phyloP scores from a whole-genome alignment of 2,888 invertebrate genomes.

The Onthophagus sagittarius region DNA sequence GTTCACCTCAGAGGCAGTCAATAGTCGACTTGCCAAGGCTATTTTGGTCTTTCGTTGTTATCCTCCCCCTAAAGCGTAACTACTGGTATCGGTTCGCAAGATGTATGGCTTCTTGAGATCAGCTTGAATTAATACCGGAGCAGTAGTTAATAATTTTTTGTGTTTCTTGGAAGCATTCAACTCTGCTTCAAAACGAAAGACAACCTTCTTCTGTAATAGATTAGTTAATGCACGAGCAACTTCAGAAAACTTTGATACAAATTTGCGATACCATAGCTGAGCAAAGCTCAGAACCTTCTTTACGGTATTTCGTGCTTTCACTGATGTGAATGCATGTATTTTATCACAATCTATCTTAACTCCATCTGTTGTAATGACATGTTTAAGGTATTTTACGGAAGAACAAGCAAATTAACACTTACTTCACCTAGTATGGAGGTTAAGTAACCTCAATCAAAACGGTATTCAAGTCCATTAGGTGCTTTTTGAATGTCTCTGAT shows the following conservation, averaged over 20 bases:
- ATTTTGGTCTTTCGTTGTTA: too few relatives aligned
- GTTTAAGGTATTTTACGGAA: constrained; percentile 28
- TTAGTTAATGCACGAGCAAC: constrained; percentile 22
- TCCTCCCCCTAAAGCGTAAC: too few relatives aligned
- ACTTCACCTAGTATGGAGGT: constrained; percentile 25
- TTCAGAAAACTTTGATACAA: constrained; percentile 25
- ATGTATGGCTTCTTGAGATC: constrained; percentile 29
- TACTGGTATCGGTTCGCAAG: constrained; percentile 27
- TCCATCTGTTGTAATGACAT: constrained; percentile 20
- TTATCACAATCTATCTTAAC: constrained; percentile 20
- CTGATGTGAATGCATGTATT: constrained; percentile 17
- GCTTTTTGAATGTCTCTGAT: too few relatives aligned
- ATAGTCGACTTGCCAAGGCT: too few relatives aligned
- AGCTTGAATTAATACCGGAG: constrained; percentile 28
- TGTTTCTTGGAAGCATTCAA: constrained; percentile 4
- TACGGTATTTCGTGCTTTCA: constrained; percentile 17
- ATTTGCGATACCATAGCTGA: constrained; percentile 29
- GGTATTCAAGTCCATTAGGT: too few relatives aligned
- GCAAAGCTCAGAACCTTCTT: constrained; percentile 24
- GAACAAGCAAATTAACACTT: constrained; percentile 28
- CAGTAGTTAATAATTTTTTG: constrained; percentile 19
- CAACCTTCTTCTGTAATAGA: constrained; percentile 23
- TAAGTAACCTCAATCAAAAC: too few relatives aligned
- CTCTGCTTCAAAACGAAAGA: constrained; percentile 23
- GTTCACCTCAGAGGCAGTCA: constrained; percentile 29